phyloP scores from a whole-genome alignment of 2,113 vertebrate genomes.

The Chitala chitala region DNA sequence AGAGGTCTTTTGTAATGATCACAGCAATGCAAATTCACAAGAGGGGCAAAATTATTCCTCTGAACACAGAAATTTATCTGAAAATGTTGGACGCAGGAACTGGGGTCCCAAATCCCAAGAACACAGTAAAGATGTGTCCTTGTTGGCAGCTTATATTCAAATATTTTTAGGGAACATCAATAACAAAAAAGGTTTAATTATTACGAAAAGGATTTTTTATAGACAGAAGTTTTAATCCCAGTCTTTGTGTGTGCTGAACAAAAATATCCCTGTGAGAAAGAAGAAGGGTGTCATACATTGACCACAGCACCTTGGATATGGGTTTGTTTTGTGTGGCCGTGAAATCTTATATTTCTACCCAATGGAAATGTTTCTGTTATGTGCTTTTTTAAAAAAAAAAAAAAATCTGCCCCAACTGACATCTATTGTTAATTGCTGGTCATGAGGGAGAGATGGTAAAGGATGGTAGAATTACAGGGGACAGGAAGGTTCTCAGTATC shows the following conservation, averaged over 20 bases:
- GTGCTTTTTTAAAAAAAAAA: too few species aligned
- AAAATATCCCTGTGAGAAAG: neutral
- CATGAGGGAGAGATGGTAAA: neutral
- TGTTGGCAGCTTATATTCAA: neutral
- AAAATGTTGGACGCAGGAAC: neutral
- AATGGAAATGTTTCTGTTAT: too few species aligned
- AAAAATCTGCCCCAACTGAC: too few species aligned
- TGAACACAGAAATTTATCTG: neutral
- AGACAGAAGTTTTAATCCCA: neutral
- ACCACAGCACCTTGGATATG: neutral
- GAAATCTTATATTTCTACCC: too few species aligned
- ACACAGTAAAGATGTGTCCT: neutral
- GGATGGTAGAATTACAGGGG: too few species aligned
- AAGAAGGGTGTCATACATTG: conserved; percentile 2
- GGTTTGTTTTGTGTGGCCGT: neutral
- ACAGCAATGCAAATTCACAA: neutral
- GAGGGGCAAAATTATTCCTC: neutral
- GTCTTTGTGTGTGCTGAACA: neutral
- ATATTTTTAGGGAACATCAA: neutral
- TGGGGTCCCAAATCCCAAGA: neutral
- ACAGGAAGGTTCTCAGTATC: neutral
- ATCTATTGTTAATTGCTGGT: conserved; percentile 7
- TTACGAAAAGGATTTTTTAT: neutral
- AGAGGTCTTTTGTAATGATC: neutral
- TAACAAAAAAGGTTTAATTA: conserved; percentile 1